Percentiles rank a stretch among this genome's conserved stretches.
phyloP scores from a whole-genome alignment of 2,113 vertebrate genomes.

The Lota lota region DNA sequence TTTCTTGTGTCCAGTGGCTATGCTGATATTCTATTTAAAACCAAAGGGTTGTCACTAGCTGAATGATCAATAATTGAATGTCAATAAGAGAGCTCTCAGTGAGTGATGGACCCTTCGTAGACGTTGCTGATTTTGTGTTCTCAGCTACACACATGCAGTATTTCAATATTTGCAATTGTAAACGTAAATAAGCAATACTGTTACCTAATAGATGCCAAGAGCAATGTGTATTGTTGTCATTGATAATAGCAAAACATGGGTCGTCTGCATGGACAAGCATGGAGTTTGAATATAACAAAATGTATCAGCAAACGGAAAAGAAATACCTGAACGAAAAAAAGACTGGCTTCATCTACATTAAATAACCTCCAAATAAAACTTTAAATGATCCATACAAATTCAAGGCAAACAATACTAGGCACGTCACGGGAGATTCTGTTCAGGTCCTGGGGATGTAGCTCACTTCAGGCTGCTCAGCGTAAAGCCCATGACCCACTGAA shows the following conservation, averaged over 20 bases:
- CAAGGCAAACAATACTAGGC: neutral
- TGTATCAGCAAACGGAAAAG: too few species aligned
- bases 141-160: constrained; percentile 5
- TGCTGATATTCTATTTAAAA: constrained; percentile 42
- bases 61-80: constrained; percentile 42
- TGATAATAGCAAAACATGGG: too few species aligned
- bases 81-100: constrained; percentile 47
- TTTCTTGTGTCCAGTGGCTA: neutral
- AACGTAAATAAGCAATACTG: too few species aligned
- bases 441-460: constrained; percentile 25
- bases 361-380: neutral
- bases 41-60: constrained; percentile 35
- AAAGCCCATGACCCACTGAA: constrained; percentile 26
- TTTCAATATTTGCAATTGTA: too few species aligned
- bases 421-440: constrained; percentile 25
- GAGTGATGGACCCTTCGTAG: constrained; percentile 46
- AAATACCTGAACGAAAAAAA: too few species aligned
- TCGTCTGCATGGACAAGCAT: too few species aligned
- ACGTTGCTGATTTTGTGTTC: constrained; percentile 18
- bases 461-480: constrained; percentile 34
- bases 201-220: too few species aligned
- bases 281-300: too few species aligned
- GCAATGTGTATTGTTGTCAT: too few species aligned
- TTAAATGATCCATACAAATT: neutral
- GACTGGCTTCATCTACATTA: neutral